Evolutionary conservation across 2,888 invertebrate species (phyloP).

Genomic region (Perizoma affinitatum): DNA sequence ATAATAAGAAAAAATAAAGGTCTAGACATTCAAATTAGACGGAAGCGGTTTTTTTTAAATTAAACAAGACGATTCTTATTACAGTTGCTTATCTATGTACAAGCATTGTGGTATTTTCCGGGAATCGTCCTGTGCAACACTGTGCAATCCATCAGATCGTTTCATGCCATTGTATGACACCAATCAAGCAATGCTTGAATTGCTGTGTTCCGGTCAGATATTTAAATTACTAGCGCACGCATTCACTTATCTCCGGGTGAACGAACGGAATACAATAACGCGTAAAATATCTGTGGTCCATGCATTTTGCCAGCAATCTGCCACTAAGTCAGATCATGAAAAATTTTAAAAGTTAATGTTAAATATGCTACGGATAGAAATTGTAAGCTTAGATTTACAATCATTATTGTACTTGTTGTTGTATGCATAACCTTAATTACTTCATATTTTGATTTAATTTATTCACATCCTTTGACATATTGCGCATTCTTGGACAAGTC

Average conservation of each 20-base stretch:
- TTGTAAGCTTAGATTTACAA: too few species aligned
- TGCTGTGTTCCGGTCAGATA: slow-evolving; percentile 22
- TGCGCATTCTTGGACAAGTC: too few species aligned
- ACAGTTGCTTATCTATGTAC: background rate
- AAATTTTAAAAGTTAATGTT: too few species aligned
- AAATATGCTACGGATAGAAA: too few species aligned
- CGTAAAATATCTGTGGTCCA: slow-evolving; percentile 13
- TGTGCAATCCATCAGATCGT: slow-evolving; percentile 23
- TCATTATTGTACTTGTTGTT: too few species aligned
- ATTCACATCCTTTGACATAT: too few species aligned
- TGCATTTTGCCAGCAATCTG: slow-evolving; percentile 18
- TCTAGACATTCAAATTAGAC: background rate
- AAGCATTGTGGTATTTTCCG: background rate
- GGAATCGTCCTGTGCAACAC: slow-evolving; percentile 4
- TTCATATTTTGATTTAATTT: too few species aligned
- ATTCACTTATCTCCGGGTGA: slow-evolving; percentile 22
- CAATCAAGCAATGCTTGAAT: slow-evolving; percentile 29
- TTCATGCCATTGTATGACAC: slow-evolving; percentile 25
- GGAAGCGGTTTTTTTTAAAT: slow-evolving; percentile 1
- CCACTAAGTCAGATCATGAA: background rate
- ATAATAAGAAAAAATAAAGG: too few species aligned
- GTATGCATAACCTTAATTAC: too few species aligned
- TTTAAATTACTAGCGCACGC: slow-evolving; percentile 16
- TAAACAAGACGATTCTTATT: background rate
- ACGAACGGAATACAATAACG: slow-evolving; percentile 24